Evolutionary conservation across 2,113 vertebrate genomes (phyloP), one percentile per base, ranked within the genome.

Genomic region (Empidonax traillii): DNA sequence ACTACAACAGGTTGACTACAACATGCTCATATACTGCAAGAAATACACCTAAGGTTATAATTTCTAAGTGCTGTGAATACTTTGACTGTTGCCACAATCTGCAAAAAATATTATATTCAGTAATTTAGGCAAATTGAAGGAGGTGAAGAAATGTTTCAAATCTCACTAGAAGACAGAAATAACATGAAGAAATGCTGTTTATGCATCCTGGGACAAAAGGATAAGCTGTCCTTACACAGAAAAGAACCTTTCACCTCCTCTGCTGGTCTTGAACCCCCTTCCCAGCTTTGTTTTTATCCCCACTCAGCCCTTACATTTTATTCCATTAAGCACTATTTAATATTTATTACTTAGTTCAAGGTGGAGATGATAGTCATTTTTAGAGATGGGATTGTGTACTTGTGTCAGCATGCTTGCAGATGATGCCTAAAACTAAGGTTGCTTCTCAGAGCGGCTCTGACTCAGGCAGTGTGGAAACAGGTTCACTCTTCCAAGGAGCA

Each of bases 401-500:
- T 74, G 53, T 92, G 59, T 95, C 51, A 81, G 58, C 76, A 55
- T 80, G 78, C 90, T 90, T 91, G 75, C 55, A 93, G 74, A 81
- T 44, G 52, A 91, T 85, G 78, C 69, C 56, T 91, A 94, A 97
- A 95, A 95, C 94, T 95, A 74, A 94, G 90, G 95, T 87, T 97
- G 95, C 92, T 95, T 97, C 97, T 96, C 93, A 73, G 91, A 97
- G 96, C 9, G 2, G 75, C 95, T 97, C 96, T 95, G 94, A 96
- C 76, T 95, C 96, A 96, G 95, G 83, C 92, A 46, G 89, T 56
- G 95, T 97, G 97, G 96, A 97, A 97, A 93, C 94, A 94, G 95
- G 96, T 96, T 97, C 94, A 69, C 75, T 97, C 95, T 98, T 98
- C 97, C 97, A 96, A 95, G 96, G 95, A 98, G 96, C 96, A 96